Evolutionary conservation across 2,888 invertebrate species (phyloP).

Genomic region (Drosophila neutralis): DNA sequence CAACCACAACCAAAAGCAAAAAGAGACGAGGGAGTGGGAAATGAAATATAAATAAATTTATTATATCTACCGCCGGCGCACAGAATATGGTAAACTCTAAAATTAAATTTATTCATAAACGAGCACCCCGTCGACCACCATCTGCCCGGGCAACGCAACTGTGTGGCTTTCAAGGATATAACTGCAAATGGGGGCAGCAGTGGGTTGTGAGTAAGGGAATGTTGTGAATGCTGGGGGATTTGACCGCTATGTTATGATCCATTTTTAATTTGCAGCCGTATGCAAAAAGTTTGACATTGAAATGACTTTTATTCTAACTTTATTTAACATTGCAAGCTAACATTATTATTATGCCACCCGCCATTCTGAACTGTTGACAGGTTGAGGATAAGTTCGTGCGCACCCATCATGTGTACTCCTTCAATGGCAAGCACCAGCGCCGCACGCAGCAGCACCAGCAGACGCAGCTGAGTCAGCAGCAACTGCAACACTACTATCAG

Average conservation of each 20-base stretch:
- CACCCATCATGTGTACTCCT: slow-evolving; percentile 83
- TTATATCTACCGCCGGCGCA: slow-evolving; percentile 70
- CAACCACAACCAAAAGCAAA: slow-evolving; percentile 5
- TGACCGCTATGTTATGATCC: slow-evolving; percentile 50
- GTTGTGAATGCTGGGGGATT: slow-evolving; percentile 24
- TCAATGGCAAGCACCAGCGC: slow-evolving; percentile 82
- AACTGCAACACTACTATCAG: slow-evolving; percentile 76
- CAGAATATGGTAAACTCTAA: slow-evolving; percentile 73
- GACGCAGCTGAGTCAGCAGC: slow-evolving; percentile 75
- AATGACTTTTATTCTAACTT: slow-evolving; percentile 62
- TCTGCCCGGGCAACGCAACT: slow-evolving; percentile 28
- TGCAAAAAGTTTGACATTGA: slow-evolving; percentile 67
- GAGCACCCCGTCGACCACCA: slow-evolving; percentile 51
- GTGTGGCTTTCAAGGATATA: slow-evolving; percentile 5
- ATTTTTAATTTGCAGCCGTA: slow-evolving; percentile 65
- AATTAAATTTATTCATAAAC: slow-evolving; percentile 81
- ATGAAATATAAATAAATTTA: slow-evolving; percentile 81
- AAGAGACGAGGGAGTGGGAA: slow-evolving; percentile 47
- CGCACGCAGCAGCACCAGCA: slow-evolving; percentile 83
- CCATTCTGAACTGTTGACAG: slow-evolving; percentile 59
- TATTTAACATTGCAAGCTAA: slow-evolving; percentile 42
- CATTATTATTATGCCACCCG: slow-evolving; percentile 5
- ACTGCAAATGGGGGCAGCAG: background rate
- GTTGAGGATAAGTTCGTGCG: slow-evolving; percentile 84
- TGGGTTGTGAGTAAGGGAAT: background rate